phyloP scores from a whole-genome alignment of 2,113 vertebrate genomes.

The Dermatemys mawii region DNA sequence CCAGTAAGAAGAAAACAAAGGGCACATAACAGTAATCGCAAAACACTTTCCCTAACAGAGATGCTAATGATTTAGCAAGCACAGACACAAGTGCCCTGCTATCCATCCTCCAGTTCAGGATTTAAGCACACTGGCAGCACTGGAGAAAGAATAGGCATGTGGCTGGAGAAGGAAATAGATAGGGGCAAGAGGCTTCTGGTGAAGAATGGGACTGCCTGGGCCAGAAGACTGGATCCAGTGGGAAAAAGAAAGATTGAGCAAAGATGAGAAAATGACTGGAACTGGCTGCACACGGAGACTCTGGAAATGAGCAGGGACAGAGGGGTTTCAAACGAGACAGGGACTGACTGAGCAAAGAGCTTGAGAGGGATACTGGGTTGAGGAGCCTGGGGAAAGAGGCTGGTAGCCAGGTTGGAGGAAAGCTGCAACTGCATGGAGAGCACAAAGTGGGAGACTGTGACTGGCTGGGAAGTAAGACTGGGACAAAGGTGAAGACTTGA shows the following conservation, averaged over 20 bases:
- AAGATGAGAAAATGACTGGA: neutral
- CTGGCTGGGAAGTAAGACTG: neutral
- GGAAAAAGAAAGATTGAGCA: neutral
- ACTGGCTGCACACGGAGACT: neutral
- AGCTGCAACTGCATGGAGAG: neutral
- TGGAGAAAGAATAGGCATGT: neutral
- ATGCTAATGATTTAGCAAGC: neutral
- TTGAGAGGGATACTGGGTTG: neutral
- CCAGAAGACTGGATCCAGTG: neutral
- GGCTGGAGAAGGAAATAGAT: neutral
- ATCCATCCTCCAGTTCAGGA: neutral
- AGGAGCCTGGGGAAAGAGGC: neutral
- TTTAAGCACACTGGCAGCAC: neutral
- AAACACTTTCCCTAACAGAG: neutral
- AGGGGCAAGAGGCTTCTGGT: neutral
- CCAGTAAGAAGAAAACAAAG: neutral
- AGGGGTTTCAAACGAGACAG: neutral
- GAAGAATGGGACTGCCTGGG: neutral
- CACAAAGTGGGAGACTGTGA: neutral
- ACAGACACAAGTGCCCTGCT: neutral
- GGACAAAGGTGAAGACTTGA: neutral
- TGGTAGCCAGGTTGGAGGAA: neutral
- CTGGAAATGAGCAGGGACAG: neutral
- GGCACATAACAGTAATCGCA: neutral
- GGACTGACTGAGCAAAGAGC: neutral